phyloP scores from a whole-genome alignment of 2,113 vertebrate genomes.

The Chaetura pelagica region DNA sequence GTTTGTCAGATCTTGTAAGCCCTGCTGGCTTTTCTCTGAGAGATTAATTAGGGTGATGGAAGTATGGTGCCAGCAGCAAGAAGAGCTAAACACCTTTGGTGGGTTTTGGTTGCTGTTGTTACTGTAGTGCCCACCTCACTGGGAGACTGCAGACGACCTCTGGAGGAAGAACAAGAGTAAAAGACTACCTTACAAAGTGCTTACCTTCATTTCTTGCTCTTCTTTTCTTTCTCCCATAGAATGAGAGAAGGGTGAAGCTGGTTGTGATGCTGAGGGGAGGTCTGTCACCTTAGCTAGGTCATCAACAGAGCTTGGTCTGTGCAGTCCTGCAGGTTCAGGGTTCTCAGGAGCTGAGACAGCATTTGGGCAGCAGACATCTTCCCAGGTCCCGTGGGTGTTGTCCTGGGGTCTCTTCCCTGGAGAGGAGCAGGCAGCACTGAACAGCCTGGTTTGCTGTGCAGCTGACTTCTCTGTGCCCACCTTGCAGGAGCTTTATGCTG shows the following conservation, averaged over 20 bases:
- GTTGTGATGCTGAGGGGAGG: background rate
- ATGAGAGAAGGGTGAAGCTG: background rate
- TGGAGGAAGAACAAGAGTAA: background rate
- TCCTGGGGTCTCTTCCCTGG: background rate
- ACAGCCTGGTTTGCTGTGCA: background rate
- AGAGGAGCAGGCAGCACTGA: background rate
- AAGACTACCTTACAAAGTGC: background rate
- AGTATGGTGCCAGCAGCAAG: background rate
- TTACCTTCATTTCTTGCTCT: background rate
- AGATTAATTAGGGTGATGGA: background rate
- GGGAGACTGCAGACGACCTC: background rate
- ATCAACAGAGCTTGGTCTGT: background rate
- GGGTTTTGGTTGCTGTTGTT: background rate
- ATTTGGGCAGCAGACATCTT: background rate
- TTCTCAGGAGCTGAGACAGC: background rate
- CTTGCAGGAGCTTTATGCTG: background rate
- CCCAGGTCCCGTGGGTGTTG: background rate
- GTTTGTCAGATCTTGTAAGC: background rate
- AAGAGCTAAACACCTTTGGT: background rate
- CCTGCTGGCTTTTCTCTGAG: background rate
- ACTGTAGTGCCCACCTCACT: background rate
- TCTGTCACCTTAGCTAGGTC: background rate
- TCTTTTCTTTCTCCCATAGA: background rate
- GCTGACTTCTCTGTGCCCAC: accelerated
- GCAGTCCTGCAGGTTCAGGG: accelerated